Evolutionary conservation across 1,140 invertebrate species (phyloP).

Genomic region (Hetaerina americana): DNA sequence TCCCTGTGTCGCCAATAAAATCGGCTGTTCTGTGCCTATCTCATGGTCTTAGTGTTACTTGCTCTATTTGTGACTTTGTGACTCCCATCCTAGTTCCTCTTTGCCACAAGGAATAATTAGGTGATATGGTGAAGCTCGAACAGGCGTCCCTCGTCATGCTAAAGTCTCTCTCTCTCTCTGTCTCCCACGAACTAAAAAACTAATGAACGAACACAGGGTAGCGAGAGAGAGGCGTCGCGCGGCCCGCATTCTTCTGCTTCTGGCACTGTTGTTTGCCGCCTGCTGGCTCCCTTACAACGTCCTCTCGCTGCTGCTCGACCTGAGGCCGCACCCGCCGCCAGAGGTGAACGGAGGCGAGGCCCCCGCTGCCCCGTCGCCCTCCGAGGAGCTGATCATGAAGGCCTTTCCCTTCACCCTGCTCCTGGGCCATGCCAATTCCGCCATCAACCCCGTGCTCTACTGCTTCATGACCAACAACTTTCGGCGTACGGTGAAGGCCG

Average conservation of each 20-base stretch:
- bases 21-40: no score
- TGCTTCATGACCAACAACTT: conserved; percentile 80
- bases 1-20: no score
- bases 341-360: conserved; percentile 21
- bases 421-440: conserved; percentile 62
- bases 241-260: conserved; percentile 55
- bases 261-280: conserved; percentile 58
- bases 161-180: no score
- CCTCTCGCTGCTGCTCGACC: conserved; percentile 46
- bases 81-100: no score
- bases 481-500: conserved; percentile 25
- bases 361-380: conserved; percentile 36
- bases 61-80: no score
- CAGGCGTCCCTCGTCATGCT: no score
- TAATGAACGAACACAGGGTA: no score
- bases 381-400: conserved; percentile 25
- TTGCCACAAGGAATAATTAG: no score
- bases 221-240: conserved; percentile 52
- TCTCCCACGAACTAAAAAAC: no score
- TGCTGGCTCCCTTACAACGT: conserved; percentile 72
- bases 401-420: conserved; percentile 34
- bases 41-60: no score
- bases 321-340: conserved; percentile 28
- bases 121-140: no score
- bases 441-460: conserved; percentile 79